Percentiles rank a stretch among this genome's conserved stretches.
Evolutionary conservation across 2,888 invertebrate genomes (phyloP).

Genomic region (Ceramica pisi): DNA sequence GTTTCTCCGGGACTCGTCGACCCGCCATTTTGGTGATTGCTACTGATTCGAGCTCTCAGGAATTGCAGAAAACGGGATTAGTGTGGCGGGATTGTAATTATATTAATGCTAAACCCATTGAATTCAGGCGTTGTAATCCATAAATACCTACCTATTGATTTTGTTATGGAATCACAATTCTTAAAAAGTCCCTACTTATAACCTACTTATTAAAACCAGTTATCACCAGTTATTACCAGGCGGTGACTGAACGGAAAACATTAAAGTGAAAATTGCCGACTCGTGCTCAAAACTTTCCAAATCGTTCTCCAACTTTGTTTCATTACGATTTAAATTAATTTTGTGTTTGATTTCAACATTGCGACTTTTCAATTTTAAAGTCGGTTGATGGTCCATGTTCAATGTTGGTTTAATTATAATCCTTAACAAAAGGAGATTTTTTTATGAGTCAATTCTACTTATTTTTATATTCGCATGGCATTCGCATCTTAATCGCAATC

Average conservation of each 20-base stretch:
- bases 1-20: no score
- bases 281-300: slow-evolving; percentile 36
- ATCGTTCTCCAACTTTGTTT: slow-evolving; percentile 34
- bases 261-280: slow-evolving; percentile 37
- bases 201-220: slow-evolving; percentile 10
- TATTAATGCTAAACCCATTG: no score
- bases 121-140: no score
- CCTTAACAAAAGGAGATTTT: not conserved
- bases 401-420: not conserved
- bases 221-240: slow-evolving; percentile 22
- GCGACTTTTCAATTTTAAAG: not conserved
- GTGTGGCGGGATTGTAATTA: no score
- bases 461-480: not conserved
- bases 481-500: no score
- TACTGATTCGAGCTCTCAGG: no score
- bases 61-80: no score
- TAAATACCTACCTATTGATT: no score
- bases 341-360: slow-evolving; percentile 19
- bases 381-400: not conserved
- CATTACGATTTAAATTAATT: slow-evolving; percentile 38
- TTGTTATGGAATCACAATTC: no score
- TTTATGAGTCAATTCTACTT: not conserved
- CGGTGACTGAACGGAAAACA: slow-evolving; percentile 37
- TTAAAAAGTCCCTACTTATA: not conserved
- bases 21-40: no score